A percentile compares a stretch with the other conserved stretches of the same genome.
phyloP scores from a whole-genome alignment of 2,797 vertebrate genomes.

The Argentina silus region DNA sequence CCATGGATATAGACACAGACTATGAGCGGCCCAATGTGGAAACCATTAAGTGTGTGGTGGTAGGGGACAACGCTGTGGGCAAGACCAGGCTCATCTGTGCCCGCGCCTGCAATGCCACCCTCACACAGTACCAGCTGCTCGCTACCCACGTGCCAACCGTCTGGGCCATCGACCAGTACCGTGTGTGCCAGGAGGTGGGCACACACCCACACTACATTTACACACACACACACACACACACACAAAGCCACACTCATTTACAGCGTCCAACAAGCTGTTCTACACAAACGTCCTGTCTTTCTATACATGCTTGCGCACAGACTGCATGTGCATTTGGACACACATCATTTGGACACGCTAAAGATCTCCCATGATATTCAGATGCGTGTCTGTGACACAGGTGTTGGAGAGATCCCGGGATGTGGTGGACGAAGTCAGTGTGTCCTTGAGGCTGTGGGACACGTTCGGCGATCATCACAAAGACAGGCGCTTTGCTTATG shows the following conservation, averaged over 20 bases:
- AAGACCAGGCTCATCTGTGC: slow-evolving; percentile 92
- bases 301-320: not conserved
- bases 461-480: slow-evolving; percentile 90
- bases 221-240: slow-evolving; percentile 17
- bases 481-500: slow-evolving; percentile 87
- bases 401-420: slow-evolving; percentile 88
- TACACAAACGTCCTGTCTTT: not conserved
- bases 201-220: slow-evolving; percentile 30
- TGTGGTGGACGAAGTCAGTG: slow-evolving; percentile 88
- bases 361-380: no score
- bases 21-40: slow-evolving; percentile 94
- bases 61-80: slow-evolving; percentile 91
- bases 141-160: slow-evolving; percentile 93
- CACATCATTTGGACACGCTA: not conserved
- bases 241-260: not conserved
- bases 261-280: slow-evolving; percentile 16
- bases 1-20: slow-evolving; percentile 92
- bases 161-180: slow-evolving; percentile 94
- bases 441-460: slow-evolving; percentile 88
- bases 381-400: slow-evolving; percentile 62
- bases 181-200: slow-evolving; percentile 90
- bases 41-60: slow-evolving; percentile 94
- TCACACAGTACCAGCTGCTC: slow-evolving; percentile 93
- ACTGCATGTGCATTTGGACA: not conserved
- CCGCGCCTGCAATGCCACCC: slow-evolving; percentile 91